A percentile compares a stretch with the other conserved stretches of the same genome.
Evolutionary conservation across 2,888 invertebrate species (phyloP).

Genomic region (Pachymerium ferrugineum): DNA sequence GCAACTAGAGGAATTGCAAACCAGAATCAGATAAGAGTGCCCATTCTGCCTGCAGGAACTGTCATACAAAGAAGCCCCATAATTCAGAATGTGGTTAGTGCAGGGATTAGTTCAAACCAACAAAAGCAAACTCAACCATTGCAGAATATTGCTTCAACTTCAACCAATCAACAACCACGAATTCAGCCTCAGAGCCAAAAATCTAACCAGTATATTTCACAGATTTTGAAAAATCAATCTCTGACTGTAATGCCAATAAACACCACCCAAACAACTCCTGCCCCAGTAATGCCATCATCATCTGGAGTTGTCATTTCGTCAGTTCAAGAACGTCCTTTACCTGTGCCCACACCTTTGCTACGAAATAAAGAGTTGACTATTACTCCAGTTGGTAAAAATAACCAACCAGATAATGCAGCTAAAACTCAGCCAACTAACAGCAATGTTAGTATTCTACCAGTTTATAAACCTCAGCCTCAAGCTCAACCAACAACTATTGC

Average conservation of each 20-base stretch:
- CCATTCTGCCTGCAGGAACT: too few relatives aligned
- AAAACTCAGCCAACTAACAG: too few relatives aligned
- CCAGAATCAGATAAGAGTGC: too few relatives aligned
- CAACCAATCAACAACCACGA: not conserved
- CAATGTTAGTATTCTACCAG: not conserved
- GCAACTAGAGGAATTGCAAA: too few relatives aligned
- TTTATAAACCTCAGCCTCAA: not conserved
- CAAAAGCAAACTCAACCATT: not conserved
- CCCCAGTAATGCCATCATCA: not conserved
- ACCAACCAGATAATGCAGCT: too few relatives aligned
- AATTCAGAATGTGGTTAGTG: not conserved
- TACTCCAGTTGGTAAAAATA: not conserved
- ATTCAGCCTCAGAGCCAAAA: not conserved
- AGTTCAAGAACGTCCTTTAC: not conserved
- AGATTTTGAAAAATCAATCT: not conserved
- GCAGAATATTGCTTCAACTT: too few relatives aligned
- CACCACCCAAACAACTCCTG: not conserved
- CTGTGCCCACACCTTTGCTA: slow-evolving; percentile 1
- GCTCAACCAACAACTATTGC: not conserved
- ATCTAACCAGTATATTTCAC: too few relatives aligned
- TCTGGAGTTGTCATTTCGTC: not conserved
- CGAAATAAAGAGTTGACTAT: slow-evolving; percentile 20
- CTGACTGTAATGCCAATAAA: not conserved
- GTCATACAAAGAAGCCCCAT: not conserved
- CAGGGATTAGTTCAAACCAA: not conserved